Conservation (phyloP, 2,797 vertebrate species). For the Oophaga sylvatica region DNA sequence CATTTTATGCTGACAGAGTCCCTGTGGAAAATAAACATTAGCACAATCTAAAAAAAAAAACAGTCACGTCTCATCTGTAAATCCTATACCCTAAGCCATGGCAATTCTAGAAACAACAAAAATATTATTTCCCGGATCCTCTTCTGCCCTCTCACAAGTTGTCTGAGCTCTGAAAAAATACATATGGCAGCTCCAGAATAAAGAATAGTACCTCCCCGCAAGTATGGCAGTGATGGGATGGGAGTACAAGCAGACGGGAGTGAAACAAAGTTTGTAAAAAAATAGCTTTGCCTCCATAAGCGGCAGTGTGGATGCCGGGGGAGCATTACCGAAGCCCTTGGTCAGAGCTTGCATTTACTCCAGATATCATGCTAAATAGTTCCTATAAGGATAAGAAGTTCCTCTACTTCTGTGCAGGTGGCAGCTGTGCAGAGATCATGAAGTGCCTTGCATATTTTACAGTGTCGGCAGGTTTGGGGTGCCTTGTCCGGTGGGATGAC, state of each 20-base stretch:
- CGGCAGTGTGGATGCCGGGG: not conserved
- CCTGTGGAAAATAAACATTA: too few relatives aligned
- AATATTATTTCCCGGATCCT: not conserved
- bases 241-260: not conserved
- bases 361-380: constrained; percentile 24
- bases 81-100: not conserved
- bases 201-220: constrained; percentile 4
- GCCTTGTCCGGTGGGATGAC: not conserved
- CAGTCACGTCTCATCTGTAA: not conserved
- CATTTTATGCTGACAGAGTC: not conserved
- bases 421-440: constrained; percentile 3
- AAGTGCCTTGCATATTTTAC: constrained; percentile 9
- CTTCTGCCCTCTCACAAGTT: not conserved
- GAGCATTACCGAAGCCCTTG: constrained; percentile 29
- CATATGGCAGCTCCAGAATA: constrained; percentile 5
- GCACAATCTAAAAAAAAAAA: not conserved
- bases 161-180: not conserved
- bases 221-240: constrained; percentile 38
- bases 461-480: not conserved
- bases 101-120: not conserved
- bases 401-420: constrained; percentile 19
- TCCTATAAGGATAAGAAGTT: constrained; percentile 24
- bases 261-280: constrained; percentile 13
- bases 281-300: constrained; percentile 13
- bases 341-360: constrained; percentile 17